Evolutionary conservation across 2,888 invertebrate genomes (phyloP).

Genomic region (Biston stratarius): DNA sequence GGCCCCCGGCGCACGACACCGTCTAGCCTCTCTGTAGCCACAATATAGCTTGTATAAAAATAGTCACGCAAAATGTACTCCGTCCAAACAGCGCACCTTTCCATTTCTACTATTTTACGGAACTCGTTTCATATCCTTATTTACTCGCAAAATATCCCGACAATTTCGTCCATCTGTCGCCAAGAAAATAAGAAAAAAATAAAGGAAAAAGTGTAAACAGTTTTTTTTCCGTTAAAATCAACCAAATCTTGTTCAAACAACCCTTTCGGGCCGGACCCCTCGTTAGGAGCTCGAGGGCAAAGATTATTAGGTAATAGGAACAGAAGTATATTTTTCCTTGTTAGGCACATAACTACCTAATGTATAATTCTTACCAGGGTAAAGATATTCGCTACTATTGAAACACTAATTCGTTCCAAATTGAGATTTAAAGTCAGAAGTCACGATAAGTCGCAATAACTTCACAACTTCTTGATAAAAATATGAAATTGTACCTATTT

Average conservation of each 20-base stretch:
- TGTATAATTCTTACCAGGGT: too few relatives aligned
- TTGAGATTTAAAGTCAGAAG: too few relatives aligned
- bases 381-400: too few relatives aligned
- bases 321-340: not conserved
- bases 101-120: conserved; percentile 15
- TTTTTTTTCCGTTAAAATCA: conserved; percentile 57
- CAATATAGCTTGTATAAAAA: not conserved
- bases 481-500: too few relatives aligned
- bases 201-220: conserved; percentile 54
- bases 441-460: too few relatives aligned
- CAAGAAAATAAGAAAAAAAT: conserved; percentile 39
- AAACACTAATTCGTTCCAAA: too few relatives aligned
- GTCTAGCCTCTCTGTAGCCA: too few relatives aligned
- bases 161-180: conserved; percentile 40
- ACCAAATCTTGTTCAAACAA: conserved; percentile 67
- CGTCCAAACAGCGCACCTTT: conserved; percentile 5
- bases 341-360: not conserved
- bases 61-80: conserved; percentile 1
- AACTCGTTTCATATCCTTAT: conserved; percentile 22
- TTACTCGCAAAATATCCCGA: conserved; percentile 44
- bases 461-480: too few relatives aligned
- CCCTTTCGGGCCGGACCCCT: conserved; percentile 60
- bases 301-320: conserved; percentile 39
- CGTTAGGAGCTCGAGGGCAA: conserved; percentile 52
- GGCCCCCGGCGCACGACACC: too few relatives aligned